Evolutionary conservation across 2,888 invertebrate species (phyloP).

Genomic region (Protodeltote pygarga): DNA sequence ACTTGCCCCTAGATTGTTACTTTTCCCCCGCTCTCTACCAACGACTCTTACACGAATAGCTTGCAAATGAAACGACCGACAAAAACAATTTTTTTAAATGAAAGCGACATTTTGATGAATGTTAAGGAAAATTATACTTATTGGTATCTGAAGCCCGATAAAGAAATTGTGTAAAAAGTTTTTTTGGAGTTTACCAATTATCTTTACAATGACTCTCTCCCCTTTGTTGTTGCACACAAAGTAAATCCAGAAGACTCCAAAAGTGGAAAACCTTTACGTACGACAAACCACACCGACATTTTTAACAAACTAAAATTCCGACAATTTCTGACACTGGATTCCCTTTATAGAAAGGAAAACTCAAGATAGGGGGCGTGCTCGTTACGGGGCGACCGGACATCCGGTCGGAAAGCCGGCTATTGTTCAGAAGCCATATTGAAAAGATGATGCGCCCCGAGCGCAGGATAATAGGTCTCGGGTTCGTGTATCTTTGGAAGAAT

Average conservation of each 20-base stretch:
- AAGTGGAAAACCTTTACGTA: conserved; percentile 3
- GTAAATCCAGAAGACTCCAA: not conserved
- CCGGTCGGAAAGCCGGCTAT: conserved; percentile 74
- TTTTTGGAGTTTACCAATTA: conserved; percentile 11
- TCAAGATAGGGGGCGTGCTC: conserved; percentile 68
- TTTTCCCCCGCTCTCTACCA: conserved; percentile 52
- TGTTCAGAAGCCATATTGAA: conserved; percentile 81
- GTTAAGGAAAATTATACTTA: conserved; percentile 16
- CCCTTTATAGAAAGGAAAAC: conserved; percentile 60
- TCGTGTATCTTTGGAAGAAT: conserved; percentile 50
- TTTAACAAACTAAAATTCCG: conserved; percentile 36
- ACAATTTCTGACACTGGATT: conserved; percentile 40
- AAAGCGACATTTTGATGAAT: conserved; percentile 36
- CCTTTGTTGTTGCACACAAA: conserved; percentile 1
- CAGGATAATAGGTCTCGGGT: conserved; percentile 68
- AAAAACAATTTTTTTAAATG: conserved; percentile 56
- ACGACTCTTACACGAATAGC: conserved; percentile 46
- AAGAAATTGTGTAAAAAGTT: conserved; percentile 13
- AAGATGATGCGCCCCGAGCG: conserved; percentile 75
- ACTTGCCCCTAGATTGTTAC: conserved; percentile 71
- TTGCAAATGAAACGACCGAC: conserved; percentile 56
- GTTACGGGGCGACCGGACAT: conserved; percentile 74
- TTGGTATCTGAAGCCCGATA: conserved; percentile 25
- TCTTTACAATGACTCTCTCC: conserved; percentile 11
- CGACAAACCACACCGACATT: conserved; percentile 3